Conservation (phyloP, 2,888 invertebrate genomes). For the Trichogramma evanescens region DNA sequence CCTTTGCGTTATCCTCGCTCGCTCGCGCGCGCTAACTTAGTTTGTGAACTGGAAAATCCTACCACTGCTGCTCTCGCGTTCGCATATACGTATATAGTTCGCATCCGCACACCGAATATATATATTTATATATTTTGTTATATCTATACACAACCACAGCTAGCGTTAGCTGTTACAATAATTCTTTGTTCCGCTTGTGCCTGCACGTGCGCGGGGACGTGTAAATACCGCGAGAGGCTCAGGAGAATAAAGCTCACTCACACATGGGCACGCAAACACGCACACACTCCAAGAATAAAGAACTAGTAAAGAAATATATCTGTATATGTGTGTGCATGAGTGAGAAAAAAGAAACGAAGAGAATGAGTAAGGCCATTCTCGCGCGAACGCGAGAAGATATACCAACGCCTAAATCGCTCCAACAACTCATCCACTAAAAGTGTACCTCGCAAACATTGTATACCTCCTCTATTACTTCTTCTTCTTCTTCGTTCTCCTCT, state of each 20-base stretch:
- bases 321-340: not conserved
- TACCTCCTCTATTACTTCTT: too few species aligned
- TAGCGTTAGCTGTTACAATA: conserved; percentile 31
- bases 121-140: too few species aligned
- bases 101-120: too few species aligned
- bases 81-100: conserved; percentile 32
- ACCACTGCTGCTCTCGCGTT: conserved; percentile 33
- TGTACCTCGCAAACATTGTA: conserved; percentile 9
- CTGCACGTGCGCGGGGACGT: conserved; percentile 34
- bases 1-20: conserved; percentile 19
- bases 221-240: conserved; percentile 38
- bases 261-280: too few species aligned
- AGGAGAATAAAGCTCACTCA: not conserved
- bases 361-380: conserved; percentile 34
- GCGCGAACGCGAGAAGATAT: conserved; percentile 24
- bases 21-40: conserved; percentile 40
- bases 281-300: conserved; percentile 4
- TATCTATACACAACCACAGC: too few species aligned
- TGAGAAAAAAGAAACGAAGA: conserved; percentile 8
- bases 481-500: conserved; percentile 14
- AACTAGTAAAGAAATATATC: conserved; percentile 11
- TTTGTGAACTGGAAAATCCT: conserved; percentile 46
- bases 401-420: conserved; percentile 44
- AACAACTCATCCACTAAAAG: conserved; percentile 46
- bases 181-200: conserved; percentile 41